Evolutionary conservation across 2,113 vertebrate species (phyloP), one percentile per base, ranked within the genome.

Genomic region (Proterorhinus semilunaris): DNA sequence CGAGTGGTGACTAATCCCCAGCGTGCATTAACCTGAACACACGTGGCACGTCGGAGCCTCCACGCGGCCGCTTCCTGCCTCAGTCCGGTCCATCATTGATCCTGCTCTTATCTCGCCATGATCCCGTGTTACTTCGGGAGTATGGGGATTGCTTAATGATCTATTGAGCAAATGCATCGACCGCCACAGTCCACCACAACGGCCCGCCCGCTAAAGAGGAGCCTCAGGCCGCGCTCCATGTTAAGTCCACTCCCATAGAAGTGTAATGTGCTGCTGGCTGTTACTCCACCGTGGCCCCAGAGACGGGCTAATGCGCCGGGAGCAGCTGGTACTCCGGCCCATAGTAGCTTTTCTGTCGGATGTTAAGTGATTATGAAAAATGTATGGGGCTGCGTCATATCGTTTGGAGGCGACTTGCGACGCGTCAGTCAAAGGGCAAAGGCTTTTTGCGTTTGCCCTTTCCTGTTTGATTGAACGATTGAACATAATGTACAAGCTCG

Each of bases 71-170:
- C 69, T 54, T 62, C 27, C 17, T 62, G 47, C 46, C 16, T 66
- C 50, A 51, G 21, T 42, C 21, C 21, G n/a, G 53, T 68, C 66
- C 69, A 58, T 54, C 71, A 90, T 91, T 78, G 89, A 91, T 87
- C 76, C 46, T 55, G 77, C 78, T 90, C 83, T 89, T 90, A 91
- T 91, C 90, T 78, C 76, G 70, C 87, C 83, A 83, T 86, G 79
- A 91, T 91, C 90, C 83, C 71, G 77, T 90, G 87, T 91, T 91
- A 90, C 91, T 91, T 87, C 80, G 70, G 86, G 78, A 84, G 79
- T 79, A 76, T 75, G 80, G 88, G 90, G 87, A 89, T 92, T 89
- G 88, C 81, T 82, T 88, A 92, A 91, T 91, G 90, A 93, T 93
- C 89, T 92, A 90, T 92, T 85, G 87, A 90, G 83, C 72, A 6